Evolutionary conservation across 2,113 vertebrate species (phyloP), one percentile per base, ranked within the genome.

Genomic region (Oncorhynchus clarkii): DNA sequence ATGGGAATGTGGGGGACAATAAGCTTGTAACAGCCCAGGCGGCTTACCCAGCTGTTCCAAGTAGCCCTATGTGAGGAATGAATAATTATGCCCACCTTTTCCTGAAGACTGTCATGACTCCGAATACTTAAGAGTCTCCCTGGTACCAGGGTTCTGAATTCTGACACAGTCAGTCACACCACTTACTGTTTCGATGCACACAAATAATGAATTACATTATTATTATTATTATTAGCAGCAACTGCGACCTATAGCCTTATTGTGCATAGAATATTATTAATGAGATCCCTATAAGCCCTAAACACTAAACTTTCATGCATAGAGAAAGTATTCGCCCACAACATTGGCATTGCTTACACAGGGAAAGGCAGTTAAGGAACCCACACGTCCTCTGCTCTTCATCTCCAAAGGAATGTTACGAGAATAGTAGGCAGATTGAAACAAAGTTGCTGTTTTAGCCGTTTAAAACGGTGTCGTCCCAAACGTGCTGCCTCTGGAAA

Each of bases 31-130:
- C 29, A 75, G 51, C 8, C 9, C 45, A 45, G 20, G 13, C 27
- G n/a, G 13, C 24, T 27, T 66, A 34, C 3, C 67, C 76, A 73
- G 78, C 72, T 77, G 72, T 77, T 84, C 72, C 71, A 31, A 76
- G 1, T 29, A 75, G 26, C n/a, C 24, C 39, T 59, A 31, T 70
- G 75, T 29, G 13, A n/a, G 4, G 65, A 76, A 76, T 73, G 66
- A 34, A 26, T 64, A 76, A 73, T 73, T 64, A 22, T 2, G n/a
- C 4, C 5, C 5, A 9, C 8, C n/a, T 18, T 62, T 62, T 11
- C 59, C n/a, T 62, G 8, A 22, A 22, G 59, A 22, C 59, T 24
- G 59, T 8, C 59, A 62, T 13, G n/a, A 16, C 18, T 24, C 59
- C 2, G n/a, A 16, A 57, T 5, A 57, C 13, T 20, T 57, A 13